A percentile compares a stretch with the other conserved stretches of the same genome.
These are phyloP conservation scores for Chaetorhynchus papuensis DNA, from an alignment of 2,113 vertebrate genomes.

Conservation along the genomic window DNA sequence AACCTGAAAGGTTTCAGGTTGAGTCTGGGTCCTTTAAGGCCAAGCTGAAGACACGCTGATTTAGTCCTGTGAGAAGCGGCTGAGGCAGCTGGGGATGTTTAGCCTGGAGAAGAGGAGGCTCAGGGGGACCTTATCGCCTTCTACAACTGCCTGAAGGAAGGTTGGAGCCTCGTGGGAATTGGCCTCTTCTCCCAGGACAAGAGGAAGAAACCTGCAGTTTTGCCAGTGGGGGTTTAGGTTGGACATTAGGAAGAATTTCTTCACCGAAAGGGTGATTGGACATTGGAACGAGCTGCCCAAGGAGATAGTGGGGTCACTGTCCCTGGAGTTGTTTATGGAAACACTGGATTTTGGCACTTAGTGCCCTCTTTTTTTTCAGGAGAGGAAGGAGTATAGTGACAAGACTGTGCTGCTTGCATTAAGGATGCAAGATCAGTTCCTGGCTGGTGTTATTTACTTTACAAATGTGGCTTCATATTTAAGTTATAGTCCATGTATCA, in stretches of 20 bases:
- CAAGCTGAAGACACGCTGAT: accelerated
- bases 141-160: neutral
- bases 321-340: neutral
- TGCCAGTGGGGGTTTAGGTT: neutral
- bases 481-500: neutral
- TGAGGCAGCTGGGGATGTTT: neutral
- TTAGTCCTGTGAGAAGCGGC: neutral
- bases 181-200: neutral
- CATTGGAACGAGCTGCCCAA: neutral
- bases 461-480: accelerated
- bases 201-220: neutral
- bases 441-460: neutral
- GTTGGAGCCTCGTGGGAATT: accelerated
- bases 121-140: neutral
- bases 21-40: no score
- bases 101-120: neutral
- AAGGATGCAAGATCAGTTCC: neutral
- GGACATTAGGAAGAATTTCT: neutral
- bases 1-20: accelerated
- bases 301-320: neutral
- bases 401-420: neutral
- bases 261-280: neutral
- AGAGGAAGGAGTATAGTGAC: neutral
- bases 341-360: neutral
- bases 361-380: neutral